Base-by-base conservation (phyloP, 1,140 invertebrate species). In the Ips typographus region DNA sequence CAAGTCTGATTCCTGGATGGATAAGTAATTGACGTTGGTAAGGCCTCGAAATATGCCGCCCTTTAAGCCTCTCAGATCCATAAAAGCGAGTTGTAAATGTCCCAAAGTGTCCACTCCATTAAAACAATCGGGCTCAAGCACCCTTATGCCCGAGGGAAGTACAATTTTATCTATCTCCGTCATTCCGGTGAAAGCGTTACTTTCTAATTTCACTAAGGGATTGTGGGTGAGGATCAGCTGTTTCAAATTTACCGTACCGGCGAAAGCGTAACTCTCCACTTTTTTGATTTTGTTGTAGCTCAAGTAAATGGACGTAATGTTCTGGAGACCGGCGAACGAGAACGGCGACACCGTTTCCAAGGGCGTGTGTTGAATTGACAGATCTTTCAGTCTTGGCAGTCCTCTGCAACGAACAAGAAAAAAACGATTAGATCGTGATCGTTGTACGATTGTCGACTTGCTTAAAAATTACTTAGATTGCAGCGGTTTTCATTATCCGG, bases 331-430 rank as follows among this genome's bases (percentile, higher is more conserved):
- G 6, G 92, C 90, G 75, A 94, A 94, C 0, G 91, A 88, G 73
- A 93, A 94, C 42, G 88, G 87, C 3, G 91, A 87, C 7, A 94
- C 88, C 1, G 85, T 88, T 2, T 88, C 82, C 4, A 94, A 79
- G 0, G 91, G 90, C 0, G 91, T 93, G 57, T 93, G 87, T 75
- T 93, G 91, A 62, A 94, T 92, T 70, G 90, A 92, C 1, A 94
- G 83, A 72, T 92, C 90, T 51, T 86, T 84, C 1, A 94, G 83
- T 1, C 88, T 86, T 1, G 87, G 88, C 38, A 94, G 79, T 0
- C 92, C 92, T 7, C 91, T 85, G 56, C 2, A 70, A 70, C 37
- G 40, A 52, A 3, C 44, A 49, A 22, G 22, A 8, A 49, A 8
- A 49, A 49, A 49, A 49, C 44, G 22, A 22, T 22, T 22, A 22